phyloP scores from a whole-genome alignment of 2,888 invertebrate species.

The Chloromyia formosa region DNA sequence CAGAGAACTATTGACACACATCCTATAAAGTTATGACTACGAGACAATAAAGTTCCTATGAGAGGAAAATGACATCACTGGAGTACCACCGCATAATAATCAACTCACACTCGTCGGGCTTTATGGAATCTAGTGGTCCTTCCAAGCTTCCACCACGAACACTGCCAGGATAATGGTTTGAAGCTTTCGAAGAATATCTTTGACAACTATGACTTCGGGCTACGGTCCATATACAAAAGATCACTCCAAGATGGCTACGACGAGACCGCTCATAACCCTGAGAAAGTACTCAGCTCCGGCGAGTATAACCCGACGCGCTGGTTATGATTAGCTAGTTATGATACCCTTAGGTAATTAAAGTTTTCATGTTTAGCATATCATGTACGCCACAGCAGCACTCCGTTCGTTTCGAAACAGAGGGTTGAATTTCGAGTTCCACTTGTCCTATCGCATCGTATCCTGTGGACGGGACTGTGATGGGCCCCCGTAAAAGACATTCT shows the following conservation, averaged over 20 bases:
- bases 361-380: slow-evolving; percentile 46
- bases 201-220: neutral
- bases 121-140: neutral
- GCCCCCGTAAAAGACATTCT: neutral
- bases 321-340: slow-evolving; percentile 49
- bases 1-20: neutral
- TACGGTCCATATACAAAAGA: neutral
- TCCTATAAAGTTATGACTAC: slow-evolving; percentile 8
- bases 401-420: neutral
- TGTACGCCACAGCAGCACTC: neutral
- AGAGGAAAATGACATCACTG: slow-evolving; percentile 2
- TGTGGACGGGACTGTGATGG: neutral
- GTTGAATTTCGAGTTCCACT: neutral
- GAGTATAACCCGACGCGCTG: slow-evolving; percentile 23
- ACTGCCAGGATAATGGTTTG: neutral
- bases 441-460: neutral
- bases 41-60: slow-evolving; percentile 11
- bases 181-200: neutral
- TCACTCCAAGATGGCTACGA: neutral
- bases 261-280: slow-evolving; percentile 11
- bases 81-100: slow-evolving; percentile 10
- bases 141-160: no score
- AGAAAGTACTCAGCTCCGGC: neutral
- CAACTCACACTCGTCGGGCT: neutral
- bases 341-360: slow-evolving; percentile 49